Evolutionary conservation across 2,888 invertebrate species (phyloP), one percentile per base, ranked within the genome.

Genomic region (Troglohyphantes excavatus): DNA sequence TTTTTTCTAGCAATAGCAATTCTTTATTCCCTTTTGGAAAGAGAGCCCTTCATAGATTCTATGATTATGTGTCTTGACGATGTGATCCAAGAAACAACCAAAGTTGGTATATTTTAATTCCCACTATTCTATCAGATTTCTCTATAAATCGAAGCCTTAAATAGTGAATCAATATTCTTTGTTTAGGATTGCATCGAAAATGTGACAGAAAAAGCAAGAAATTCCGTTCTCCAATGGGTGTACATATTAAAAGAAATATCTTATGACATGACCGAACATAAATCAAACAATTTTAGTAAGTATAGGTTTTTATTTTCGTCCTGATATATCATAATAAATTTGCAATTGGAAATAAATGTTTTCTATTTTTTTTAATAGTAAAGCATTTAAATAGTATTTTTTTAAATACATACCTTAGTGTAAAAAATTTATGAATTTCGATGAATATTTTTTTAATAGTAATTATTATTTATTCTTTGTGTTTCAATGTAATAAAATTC

Each of bases 251-350:
- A 68, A 53, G 82, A 81, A 46, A 75, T 88, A 21, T 88, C 88
- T 2, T 43, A 46, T 21, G 39, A n/a, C 3, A n/a, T 88, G 43
- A 82, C 82, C 11, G 82, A 75, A 82, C 68, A 76, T 26, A 39
- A 76, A 61, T 82, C 88, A 0, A 26, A 68, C 11, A 53, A 82
- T n/a, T 88, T 88, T 29, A 68, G 88, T 73, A 88, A 88, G 88
- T 88, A 79, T 87, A 53, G n/a, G n/a, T n/a, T n/a, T n/a, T n/a
- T n/a, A n/a, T n/a, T n/a, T n/a, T n/a, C n/a, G n/a, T n/a, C n/a
- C n/a, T n/a, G n/a, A n/a, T n/a, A n/a, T n/a, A n/a, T n/a, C n/a
- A n/a, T n/a, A n/a, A n/a, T n/a, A n/a, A n/a, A n/a, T n/a, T n/a
- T n/a, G n/a, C n/a, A n/a, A n/a, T n/a, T n/a, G n/a, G n/a, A n/a